Base-by-base conservation (phyloP, 2,113 vertebrate species). In the Colius striatus region DNA sequence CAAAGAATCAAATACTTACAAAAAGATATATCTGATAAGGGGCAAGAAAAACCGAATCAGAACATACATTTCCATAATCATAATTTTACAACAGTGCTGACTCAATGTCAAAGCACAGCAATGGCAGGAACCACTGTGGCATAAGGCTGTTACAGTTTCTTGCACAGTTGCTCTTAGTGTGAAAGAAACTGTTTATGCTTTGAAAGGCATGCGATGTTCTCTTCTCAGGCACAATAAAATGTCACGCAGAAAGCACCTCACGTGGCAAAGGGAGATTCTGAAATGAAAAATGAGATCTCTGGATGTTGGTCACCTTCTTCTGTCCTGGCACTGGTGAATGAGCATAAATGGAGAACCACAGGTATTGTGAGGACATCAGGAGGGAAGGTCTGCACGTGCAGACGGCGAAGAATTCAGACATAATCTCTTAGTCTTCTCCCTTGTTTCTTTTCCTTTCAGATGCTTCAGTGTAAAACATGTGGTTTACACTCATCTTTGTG, bases 401-500 rank as follows among this genome's bases (percentile, higher is more conserved):
- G 95, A 93, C 82, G 57, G 90, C 79, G 57, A 90, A 93, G 82
- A 94, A 95, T 95, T 93, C 90, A 96, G 90, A 96, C 93, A 94
- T 53, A 51, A 88, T 41, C 90, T 79, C 66, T 77, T 57, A 45
- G 85, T 87, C 65, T 90, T 93, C 63, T 6, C 53, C 17, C 85
- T 91, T 74, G 60, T 83, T 88, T 83, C 91, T 94, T 95, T 94
- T 80, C 82, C 45, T 90, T 95, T 95, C 84, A 70, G 93, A 89
- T 76, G 78, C 74, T 95, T 76, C 15, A 13, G 87, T 32, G 60
- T 93, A 67, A 67, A 86, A 95, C 92, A 95, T 91, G 67, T 94
- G 95, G 78, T 95, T 96, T 95, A 94, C 93, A 94, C 90, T 77
- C 95, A n/a, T 86, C 92, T 84, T 80, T 80, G 91, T 95, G 87